Conservation (phyloP, 2,888 invertebrate genomes). For the Portevinia maculata region DNA sequence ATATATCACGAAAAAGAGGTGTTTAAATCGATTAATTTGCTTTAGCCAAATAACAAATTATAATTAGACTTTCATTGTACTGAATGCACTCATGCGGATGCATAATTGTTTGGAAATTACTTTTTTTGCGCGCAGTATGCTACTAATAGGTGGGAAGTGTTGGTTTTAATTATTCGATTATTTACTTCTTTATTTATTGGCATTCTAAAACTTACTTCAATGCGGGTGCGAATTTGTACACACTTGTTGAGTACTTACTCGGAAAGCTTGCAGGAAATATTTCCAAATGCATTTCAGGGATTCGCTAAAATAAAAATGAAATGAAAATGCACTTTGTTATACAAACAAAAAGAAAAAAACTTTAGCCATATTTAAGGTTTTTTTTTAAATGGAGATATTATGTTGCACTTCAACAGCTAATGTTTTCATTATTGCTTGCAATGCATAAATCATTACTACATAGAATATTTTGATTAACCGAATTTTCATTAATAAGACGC, state of each 20-base stretch:
- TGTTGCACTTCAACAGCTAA: no score
- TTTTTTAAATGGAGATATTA: no score
- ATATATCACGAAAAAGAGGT: background rate
- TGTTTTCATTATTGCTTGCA: no score
- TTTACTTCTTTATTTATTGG: conserved; percentile 27
- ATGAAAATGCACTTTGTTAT: no score
- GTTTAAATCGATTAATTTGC: conserved; percentile 12
- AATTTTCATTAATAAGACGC: no score
- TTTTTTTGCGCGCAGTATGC: background rate
- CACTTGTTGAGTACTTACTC: background rate
- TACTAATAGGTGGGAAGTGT: background rate
- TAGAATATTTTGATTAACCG: no score
- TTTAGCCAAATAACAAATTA: conserved; percentile 23
- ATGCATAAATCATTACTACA: no score
- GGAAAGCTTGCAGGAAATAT: background rate
- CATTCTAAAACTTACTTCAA: conserved; percentile 19
- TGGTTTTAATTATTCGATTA: conserved; percentile 42
- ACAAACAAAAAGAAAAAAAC: no score
- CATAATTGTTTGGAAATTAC: background rate
- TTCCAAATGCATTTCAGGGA: background rate
- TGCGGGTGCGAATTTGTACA: conserved; percentile 1
- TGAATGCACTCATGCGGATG: conserved; percentile 23
- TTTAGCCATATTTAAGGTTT: no score
- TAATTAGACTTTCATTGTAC: conserved; percentile 21
- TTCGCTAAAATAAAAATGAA: no score